Base-by-base conservation (phyloP, 2,888 invertebrate genomes). In the Tetranychus piercei region DNA sequence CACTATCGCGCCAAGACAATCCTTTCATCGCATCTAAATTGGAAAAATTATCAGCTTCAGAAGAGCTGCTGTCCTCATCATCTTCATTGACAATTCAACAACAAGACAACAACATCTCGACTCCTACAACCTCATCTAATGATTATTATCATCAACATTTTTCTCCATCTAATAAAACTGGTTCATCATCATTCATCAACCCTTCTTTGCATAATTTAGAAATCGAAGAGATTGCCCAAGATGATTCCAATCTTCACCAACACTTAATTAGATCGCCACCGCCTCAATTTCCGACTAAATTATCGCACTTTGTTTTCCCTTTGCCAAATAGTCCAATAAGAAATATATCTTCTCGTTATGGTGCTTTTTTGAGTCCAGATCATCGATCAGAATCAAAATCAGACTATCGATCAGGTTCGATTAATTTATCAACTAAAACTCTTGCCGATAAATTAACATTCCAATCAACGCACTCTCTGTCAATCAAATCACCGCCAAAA, bases 231-330 rank as follows among this genome's bases (percentile, higher is more conserved):
- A 73, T 64, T 6, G 7, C 9, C 22, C 65, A 64, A 34, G 44
- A n/a, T 20, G 76, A 75, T 45, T 70, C 74, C 5, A 78, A 90
- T 82, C 88, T 90, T 75, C 90, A 90, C 80, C 89, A 90, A 80
- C 90, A 90, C 81, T 87, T 90, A 86, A 90, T 90, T 73, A 85
- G 90, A 76, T 90, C 89, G 78, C 90, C 90, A 44, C 90, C 90
- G 3, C 90, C 90, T 1, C 77, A 78, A 64, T 79, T 79, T 69
- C 79, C 79, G 15, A 78, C 78, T 43, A 78, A 77, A 6, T 76
- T 79, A n/a, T 78, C 80, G 7, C 77, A 78, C 71, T 78, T 79
- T 69, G 75, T 77, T 43, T 79, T 77, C 69, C 74, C 75, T 34
- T 70, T 69, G 15, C 69, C 69, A n/a, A 34, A 34, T n/a, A 23